Evolutionary conservation across 2,888 invertebrate species (phyloP).

Genomic region (Plebejus anna): DNA sequence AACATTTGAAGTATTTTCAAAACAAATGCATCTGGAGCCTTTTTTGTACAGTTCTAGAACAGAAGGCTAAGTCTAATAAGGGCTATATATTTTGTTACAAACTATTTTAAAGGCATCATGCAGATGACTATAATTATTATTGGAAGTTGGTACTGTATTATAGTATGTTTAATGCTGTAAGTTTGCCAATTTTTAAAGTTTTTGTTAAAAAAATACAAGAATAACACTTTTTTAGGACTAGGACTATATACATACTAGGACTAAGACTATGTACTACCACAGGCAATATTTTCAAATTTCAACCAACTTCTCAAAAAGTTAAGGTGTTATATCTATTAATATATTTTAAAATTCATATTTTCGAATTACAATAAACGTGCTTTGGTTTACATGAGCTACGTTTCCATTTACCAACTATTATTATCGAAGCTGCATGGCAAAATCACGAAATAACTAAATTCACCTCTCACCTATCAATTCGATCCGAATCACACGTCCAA

Average conservation of each 20-base stretch:
- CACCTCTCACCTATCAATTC: neutral
- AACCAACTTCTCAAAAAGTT: no score
- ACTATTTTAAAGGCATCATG: neutral
- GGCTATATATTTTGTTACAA: neutral
- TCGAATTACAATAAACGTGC: neutral
- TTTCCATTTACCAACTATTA: neutral
- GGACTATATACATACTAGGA: no score
- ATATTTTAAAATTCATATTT: neutral
- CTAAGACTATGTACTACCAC: no score
- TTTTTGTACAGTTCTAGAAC: neutral
- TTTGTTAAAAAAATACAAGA: no score
- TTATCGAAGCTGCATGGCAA: neutral
- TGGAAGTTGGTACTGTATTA: no score
- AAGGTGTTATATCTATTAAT: no score
- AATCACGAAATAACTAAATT: neutral
- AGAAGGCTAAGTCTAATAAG: neutral
- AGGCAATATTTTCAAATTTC: no score
- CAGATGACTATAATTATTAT: no score
- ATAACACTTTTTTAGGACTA: no score
- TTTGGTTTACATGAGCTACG: neutral
- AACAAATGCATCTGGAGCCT: neutral
- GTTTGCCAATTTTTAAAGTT: no score
- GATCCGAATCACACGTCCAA: conserved; percentile 6
- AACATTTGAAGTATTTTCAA: neutral
- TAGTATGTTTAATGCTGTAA: no score